Evolutionary conservation across 2,888 invertebrate genomes (phyloP), one percentile per base, ranked within the genome.

Genomic region (Agrotis clavis): DNA sequence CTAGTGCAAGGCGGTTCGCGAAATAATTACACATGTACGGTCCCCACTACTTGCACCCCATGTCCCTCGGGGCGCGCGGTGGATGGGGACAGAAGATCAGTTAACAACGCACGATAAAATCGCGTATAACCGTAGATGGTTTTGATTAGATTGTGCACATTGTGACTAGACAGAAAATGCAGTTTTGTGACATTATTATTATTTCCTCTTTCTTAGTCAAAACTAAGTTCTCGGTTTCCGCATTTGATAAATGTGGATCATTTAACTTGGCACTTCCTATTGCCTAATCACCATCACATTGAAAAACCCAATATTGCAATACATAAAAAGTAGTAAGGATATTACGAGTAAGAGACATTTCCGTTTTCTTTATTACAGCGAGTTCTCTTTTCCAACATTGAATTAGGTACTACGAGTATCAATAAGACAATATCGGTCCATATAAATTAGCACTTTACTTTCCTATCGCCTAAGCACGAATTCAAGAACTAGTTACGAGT

Each of bases 21-120:
- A 80, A 72, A 86, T 86, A 84, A 85, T 85, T 85, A 86, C 79
- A 82, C 81, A 57, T 84, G 77, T 78, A 71, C 35, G 48, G 64
- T 62, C 56, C 71, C 71, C 67, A 63, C 78, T 77, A 60, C 83
- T 66, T 60, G 54, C 48, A 64, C 62, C 79, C 35, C 21, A 25
- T 45, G 45, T 67, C 63, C 51, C 60, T 53, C 1, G 51, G n/a
- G 68, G 54, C 47, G 35, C 25, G 13, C 18, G n/a, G 51, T 48
- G 30, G 21, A 54, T 48, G 64, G 63, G 51, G 41, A 18, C 51
- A 56, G 64, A 35, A 67, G 67, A 67, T 47, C 45, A 50, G 51
- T 54, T 75, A 68, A 19, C 74, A 67, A 41, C 54, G 25, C 47
- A 21, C 67, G 67, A 81, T 63, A 76, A 61, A 65, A 51, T 78